These are phyloP conservation scores for Ernsta delagoae DNA, from an alignment of 2,888 invertebrate genomes.

Conservation along the genomic window DNA sequence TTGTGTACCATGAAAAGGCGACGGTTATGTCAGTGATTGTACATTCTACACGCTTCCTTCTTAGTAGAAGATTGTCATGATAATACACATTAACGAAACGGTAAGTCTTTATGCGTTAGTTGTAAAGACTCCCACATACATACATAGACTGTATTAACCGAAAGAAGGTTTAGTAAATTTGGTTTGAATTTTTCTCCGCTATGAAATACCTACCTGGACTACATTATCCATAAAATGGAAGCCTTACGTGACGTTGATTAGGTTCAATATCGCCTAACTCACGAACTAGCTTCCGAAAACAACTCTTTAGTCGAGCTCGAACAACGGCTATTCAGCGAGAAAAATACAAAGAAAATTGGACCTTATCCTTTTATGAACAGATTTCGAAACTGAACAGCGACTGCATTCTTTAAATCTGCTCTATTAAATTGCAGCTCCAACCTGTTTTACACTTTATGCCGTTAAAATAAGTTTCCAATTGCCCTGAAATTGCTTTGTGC, in stretches of 20 bases:
- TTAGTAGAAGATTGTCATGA: too few species aligned
- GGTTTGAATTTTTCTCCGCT: neutral
- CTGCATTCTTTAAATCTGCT: conserved; percentile 2
- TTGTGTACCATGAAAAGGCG: too few species aligned
- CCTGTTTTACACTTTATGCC: conserved; percentile 13
- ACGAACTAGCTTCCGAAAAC: conserved; percentile 26
- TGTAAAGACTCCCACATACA: neutral
- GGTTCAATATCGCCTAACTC: conserved; percentile 29
- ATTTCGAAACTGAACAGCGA: conserved; percentile 1
- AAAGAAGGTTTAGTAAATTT: neutral
- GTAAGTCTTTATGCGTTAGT: too few species aligned
- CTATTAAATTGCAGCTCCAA: neutral
- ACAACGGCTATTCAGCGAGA: conserved; percentile 14
- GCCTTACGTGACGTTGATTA: conserved; percentile 18
- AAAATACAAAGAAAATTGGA: conserved; percentile 5
- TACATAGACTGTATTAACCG: too few species aligned
- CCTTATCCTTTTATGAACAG: neutral
- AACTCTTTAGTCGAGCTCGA: conserved; percentile 26
- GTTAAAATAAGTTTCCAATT: conserved; percentile 13
- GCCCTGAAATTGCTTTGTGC: neutral
- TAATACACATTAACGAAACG: too few species aligned
- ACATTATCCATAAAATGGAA: conserved; percentile 8
- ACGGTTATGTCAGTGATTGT: too few species aligned
- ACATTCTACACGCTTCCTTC: too few species aligned
- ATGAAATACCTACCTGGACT: neutral